phyloP scores from a whole-genome alignment of 2,113 vertebrate genomes.

The Neopipo cinnamomea region DNA sequence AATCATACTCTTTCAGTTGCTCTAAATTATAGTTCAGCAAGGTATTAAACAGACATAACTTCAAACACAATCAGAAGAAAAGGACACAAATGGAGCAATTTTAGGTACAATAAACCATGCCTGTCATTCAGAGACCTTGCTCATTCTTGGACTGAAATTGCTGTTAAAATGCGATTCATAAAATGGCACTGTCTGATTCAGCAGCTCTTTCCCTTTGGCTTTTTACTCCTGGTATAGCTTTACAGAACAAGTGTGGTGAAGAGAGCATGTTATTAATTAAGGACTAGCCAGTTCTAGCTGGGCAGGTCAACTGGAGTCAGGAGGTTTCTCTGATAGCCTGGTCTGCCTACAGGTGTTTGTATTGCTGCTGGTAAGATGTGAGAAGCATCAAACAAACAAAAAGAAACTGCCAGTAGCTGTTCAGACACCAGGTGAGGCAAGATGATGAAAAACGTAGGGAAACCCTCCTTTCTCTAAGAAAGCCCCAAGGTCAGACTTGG shows the following conservation, averaged over 20 bases:
- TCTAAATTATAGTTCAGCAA: conserved; percentile 42
- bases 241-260: neutral
- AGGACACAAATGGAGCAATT: conserved; percentile 23
- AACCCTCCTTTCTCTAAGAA: neutral
- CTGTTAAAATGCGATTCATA: conserved; percentile 14
- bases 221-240: neutral
- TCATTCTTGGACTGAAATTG: conserved; percentile 19
- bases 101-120: conserved; percentile 30
- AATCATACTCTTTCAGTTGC: neutral
- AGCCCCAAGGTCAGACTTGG: neutral
- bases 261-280: neutral
- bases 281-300: neutral
- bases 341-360: neutral
- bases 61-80: conserved; percentile 6
- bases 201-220: neutral
- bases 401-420: neutral
- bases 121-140: conserved; percentile 20
- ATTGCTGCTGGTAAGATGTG: neutral
- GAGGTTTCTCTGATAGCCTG: neutral
- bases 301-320: neutral
- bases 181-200: neutral
- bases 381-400: conserved; percentile 3
- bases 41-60: conserved; percentile 55
- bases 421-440: neutral
- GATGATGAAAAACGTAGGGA: neutral